Percentiles rank a stretch among this genome's conserved stretches.
Evolutionary conservation across 35 echinoderm and acorn worm species (phyloP).

Genomic region (Apostichopus parvimensis): DNA sequence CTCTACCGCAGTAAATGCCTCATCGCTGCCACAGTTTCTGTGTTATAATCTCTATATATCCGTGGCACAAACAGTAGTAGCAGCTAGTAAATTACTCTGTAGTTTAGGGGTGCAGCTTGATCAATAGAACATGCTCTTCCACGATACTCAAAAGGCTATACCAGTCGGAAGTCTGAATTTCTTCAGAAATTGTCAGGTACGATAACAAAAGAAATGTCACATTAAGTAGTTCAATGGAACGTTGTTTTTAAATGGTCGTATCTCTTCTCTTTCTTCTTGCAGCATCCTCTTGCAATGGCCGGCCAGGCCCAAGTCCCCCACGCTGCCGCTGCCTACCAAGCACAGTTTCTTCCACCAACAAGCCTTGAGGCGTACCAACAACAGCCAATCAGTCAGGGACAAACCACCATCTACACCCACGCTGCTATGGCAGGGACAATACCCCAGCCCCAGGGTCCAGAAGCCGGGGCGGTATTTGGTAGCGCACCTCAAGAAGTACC

Average conservation of each 20-base stretch:
- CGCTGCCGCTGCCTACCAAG: slow-evolving; percentile 55
- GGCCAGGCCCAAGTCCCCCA: slow-evolving; percentile 51
- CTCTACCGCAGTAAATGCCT: too few relatives aligned
- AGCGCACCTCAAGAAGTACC: slow-evolving; percentile 52
- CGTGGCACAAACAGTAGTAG: too few relatives aligned
- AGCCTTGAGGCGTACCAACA: slow-evolving; percentile 64
- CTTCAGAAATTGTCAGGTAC: too few relatives aligned
- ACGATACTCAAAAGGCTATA: too few relatives aligned
- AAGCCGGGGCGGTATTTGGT: slow-evolving; percentile 29
- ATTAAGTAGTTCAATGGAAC: too few relatives aligned
- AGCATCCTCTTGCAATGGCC: slow-evolving; percentile 58
- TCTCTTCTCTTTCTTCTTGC: background rate
- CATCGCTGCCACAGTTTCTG: too few relatives aligned
- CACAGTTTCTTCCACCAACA: slow-evolving; percentile 60
- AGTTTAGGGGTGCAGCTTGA: too few relatives aligned
- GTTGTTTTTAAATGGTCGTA: background rate
- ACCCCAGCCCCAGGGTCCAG: slow-evolving; percentile 55
- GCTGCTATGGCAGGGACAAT: slow-evolving; percentile 53
- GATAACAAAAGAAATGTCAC: too few relatives aligned
- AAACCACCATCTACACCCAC: slow-evolving; percentile 48
- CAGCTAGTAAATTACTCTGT: too few relatives aligned
- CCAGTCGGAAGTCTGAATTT: too few relatives aligned
- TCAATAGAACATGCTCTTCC: too few relatives aligned
- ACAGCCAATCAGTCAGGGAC: slow-evolving; percentile 40
- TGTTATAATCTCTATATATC: too few relatives aligned